A percentile compares a stretch with the other conserved stretches of the same genome.
Conservation (phyloP, 2,797 vertebrate genomes). For the Anabacerthia variegaticeps region DNA sequence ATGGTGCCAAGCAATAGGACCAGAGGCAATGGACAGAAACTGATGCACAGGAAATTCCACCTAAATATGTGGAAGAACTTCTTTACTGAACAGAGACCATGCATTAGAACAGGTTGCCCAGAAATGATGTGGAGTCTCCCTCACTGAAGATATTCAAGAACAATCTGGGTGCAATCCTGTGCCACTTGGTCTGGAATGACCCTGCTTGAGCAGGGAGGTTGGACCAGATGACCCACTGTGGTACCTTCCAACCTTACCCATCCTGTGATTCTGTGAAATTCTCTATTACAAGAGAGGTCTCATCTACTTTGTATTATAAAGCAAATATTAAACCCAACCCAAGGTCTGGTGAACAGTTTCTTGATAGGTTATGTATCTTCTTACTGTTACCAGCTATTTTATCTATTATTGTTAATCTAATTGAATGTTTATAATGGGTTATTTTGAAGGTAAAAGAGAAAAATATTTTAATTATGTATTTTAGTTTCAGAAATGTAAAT, state of each 20-base stretch:
- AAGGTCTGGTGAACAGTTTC: neutral
- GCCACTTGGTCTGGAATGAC: neutral
- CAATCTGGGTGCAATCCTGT: neutral
- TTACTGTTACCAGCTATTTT: neutral
- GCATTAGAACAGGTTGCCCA: neutral
- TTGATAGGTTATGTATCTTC: neutral
- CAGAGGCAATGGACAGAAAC: neutral
- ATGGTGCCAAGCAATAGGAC: neutral
- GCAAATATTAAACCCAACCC: neutral
- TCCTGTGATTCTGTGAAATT: neutral
- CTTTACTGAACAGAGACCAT: neutral
- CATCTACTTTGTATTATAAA: neutral
- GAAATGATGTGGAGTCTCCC: neutral
- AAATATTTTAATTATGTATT: neutral
- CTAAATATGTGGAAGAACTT: neutral
- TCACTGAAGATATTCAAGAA: neutral
- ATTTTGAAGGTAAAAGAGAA: neutral
- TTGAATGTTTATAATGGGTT: neutral
- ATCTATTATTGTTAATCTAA: neutral
- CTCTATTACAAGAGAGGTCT: neutral
- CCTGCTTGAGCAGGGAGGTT: neutral
- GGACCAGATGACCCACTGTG: neutral
- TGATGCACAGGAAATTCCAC: neutral
- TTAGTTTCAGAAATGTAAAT: neutral
- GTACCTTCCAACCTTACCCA: neutral